phyloP scores from a whole-genome alignment of 1,140 invertebrate genomes.

The Theocolax elegans region DNA sequence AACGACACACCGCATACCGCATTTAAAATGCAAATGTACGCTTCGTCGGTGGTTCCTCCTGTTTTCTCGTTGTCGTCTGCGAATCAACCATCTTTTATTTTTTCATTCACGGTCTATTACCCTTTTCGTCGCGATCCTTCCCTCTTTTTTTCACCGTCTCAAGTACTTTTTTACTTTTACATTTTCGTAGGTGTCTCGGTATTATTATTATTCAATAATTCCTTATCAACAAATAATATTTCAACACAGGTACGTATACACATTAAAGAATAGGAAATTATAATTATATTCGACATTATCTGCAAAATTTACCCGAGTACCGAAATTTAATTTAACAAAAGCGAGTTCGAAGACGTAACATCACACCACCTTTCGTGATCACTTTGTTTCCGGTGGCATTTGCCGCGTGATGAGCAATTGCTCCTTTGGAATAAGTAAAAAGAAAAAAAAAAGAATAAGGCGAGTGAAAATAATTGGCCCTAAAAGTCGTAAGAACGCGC shows the following conservation, averaged over 20 bases:
- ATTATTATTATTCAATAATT: no score
- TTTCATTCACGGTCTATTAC: no score
- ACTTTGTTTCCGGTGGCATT: not conserved
- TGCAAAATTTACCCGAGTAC: no score
- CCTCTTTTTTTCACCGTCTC: slow-evolving; percentile 24
- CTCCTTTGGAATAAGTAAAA: no score
- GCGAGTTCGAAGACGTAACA: no score
- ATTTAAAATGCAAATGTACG: slow-evolving; percentile 15
- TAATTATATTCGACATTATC: no score
- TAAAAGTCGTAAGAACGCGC: not conserved
- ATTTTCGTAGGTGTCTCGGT: no score
- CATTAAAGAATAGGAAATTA: no score
- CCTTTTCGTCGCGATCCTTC: not conserved
- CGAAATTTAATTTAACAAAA: no score
- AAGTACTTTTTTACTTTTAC: slow-evolving; percentile 14
- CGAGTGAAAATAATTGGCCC: slow-evolving; percentile 17
- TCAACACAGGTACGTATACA: no score
- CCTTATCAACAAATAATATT: no score
- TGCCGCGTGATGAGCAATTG: slow-evolving; percentile 11
- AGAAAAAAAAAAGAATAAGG: slow-evolving; percentile 14
- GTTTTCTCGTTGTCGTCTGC: slow-evolving; percentile 17
- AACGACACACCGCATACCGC: slow-evolving; percentile 3
- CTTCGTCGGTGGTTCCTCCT: slow-evolving; percentile 31
- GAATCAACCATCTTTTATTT: no score
- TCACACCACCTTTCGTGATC: not conserved